These are phyloP conservation scores for Andrena cerasifolii DNA, from an alignment of 1,140 invertebrate species.

Conservation along the genomic window DNA sequence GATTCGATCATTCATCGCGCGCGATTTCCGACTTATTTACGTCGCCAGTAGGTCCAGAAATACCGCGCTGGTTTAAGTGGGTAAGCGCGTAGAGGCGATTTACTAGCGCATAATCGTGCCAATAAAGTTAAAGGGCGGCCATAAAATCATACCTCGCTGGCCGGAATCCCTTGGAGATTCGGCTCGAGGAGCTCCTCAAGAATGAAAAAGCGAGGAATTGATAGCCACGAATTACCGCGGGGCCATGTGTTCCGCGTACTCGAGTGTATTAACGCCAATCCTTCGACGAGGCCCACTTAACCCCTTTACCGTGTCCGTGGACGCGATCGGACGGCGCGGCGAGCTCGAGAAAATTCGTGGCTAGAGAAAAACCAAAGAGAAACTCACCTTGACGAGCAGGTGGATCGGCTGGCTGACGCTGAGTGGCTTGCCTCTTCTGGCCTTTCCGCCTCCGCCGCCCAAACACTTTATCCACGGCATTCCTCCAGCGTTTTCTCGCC, in stretches of 20 bases:
- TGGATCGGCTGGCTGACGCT: constrained; percentile 81
- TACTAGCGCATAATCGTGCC: constrained; percentile 5
- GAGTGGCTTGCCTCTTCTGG: constrained; percentile 78
- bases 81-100: constrained; percentile 10
- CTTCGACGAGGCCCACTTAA: not conserved
- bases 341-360: constrained; percentile 26
- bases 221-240: constrained; percentile 37
- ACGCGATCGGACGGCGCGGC: too few relatives aligned
- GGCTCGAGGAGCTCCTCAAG: constrained; percentile 32
- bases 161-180: constrained; percentile 26
- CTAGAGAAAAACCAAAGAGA: constrained; percentile 37
- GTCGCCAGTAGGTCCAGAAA: constrained; percentile 20
- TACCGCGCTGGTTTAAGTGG: constrained; percentile 2
- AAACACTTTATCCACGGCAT: constrained; percentile 82
- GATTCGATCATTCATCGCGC: not conserved
- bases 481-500: constrained; percentile 66
- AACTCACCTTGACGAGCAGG: constrained; percentile 80
- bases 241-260: constrained; percentile 40
- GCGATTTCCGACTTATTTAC: constrained; percentile 13
- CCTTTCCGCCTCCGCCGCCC: constrained; percentile 76
- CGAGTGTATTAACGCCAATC: not conserved
- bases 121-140: constrained; percentile 6
- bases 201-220: not conserved
- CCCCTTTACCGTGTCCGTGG: too few relatives aligned
- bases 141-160: constrained; percentile 10